Evolutionary conservation across 1,140 invertebrate species (phyloP).

Genomic region (Drosophila rufa): DNA sequence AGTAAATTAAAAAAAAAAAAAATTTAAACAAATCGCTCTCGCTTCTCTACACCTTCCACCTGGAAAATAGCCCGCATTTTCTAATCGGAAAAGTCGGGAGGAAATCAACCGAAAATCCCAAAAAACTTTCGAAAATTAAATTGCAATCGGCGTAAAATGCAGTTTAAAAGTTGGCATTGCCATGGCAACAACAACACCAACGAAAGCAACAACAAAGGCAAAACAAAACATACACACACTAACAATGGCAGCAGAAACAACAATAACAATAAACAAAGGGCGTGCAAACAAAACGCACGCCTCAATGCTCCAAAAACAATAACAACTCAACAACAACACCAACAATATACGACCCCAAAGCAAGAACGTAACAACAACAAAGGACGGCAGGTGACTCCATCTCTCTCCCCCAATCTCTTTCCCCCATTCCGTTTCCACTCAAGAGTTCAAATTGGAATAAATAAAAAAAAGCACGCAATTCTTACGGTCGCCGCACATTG

Average conservation of each 20-base stretch:
- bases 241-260: constrained; percentile 33
- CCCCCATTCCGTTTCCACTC: constrained; percentile 2
- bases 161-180: constrained; percentile 62
- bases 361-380: constrained; percentile 44
- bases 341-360: constrained; percentile 21
- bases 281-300: constrained; percentile 78
- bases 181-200: constrained; percentile 62
- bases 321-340: constrained; percentile 39
- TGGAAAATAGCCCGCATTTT: constrained; percentile 11
- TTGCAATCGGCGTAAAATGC: constrained; percentile 51
- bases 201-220: constrained; percentile 31
- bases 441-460: constrained; percentile 19
- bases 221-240: constrained; percentile 17
- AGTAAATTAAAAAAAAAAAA: too few species aligned
- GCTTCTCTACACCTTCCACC: neutral
- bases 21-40: too few species aligned
- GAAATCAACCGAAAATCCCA: constrained; percentile 17
- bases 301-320: constrained; percentile 66
- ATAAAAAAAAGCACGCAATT: constrained; percentile 28
- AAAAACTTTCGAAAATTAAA: constrained; percentile 54
- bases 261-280: constrained; percentile 55
- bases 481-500: constrained; percentile 48
- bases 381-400: constrained; percentile 41
- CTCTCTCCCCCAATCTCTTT: neutral
- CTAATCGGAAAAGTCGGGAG: constrained; percentile 35